Evolutionary conservation across 2,888 invertebrate genomes (phyloP).

Genomic region (Hirtodrosophila alboralis): DNA sequence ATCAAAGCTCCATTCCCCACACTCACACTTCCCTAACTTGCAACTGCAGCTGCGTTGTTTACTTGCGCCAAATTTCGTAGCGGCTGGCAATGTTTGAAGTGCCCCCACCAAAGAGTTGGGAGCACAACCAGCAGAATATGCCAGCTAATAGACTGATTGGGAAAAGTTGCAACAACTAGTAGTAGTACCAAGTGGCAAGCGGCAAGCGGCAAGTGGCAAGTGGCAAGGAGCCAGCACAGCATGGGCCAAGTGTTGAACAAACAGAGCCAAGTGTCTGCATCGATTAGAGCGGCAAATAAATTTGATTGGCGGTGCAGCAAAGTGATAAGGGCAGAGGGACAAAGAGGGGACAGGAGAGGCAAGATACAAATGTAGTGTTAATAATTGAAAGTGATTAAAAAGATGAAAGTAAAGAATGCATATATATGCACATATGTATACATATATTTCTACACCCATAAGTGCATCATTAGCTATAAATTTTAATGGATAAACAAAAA

Average conservation of each 20-base stretch:
- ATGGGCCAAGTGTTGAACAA: constrained; percentile 14
- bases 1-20: background rate
- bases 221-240: background rate
- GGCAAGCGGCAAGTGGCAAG: background rate
- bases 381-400: constrained; percentile 42
- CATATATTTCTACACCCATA: background rate
- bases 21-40: background rate
- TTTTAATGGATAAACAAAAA: constrained; percentile 2
- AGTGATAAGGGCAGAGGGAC: constrained; percentile 23
- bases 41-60: constrained; percentile 63
- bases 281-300: constrained; percentile 72
- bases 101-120: constrained; percentile 20
- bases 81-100: constrained; percentile 57
- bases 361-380: constrained; percentile 33
- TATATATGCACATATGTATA: background rate
- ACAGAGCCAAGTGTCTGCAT: constrained; percentile 60
- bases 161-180: constrained; percentile 54
- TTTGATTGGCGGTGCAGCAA: constrained; percentile 46
- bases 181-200: background rate
- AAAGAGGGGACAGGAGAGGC: background rate
- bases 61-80: constrained; percentile 70
- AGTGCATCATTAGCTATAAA: constrained; percentile 1
- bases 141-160: constrained; percentile 65
- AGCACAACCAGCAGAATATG: constrained; percentile 27
- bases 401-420: constrained; percentile 41